Conservation (phyloP, 1,140 invertebrate genomes). For the Hylaeus anthracinus region DNA sequence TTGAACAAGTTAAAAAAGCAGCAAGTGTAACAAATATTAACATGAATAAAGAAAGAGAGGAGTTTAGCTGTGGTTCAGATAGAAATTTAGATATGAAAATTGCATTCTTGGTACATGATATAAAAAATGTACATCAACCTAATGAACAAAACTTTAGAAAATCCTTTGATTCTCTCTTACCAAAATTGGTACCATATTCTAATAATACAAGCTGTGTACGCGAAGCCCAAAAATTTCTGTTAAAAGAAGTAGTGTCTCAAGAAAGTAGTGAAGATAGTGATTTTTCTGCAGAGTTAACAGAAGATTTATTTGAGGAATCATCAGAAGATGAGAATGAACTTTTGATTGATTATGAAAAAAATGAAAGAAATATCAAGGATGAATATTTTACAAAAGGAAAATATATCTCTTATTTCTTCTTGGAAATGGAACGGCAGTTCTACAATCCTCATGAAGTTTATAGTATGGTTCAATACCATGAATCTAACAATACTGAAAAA, state of each 20-base stretch:
- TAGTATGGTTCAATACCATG: conserved; percentile 72
- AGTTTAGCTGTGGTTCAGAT: conserved; percentile 47
- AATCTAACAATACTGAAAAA: conserved; percentile 53
- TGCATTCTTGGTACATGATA: conserved; percentile 34
- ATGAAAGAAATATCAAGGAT: conserved; percentile 64
- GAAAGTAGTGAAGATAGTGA: conserved; percentile 73
- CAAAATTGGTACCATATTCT: conserved; percentile 8
- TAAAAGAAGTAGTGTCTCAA: conserved; percentile 51
- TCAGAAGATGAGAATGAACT: conserved; percentile 65
- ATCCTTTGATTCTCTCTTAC: not conserved
- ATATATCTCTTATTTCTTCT: conserved; percentile 75
- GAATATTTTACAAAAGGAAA: conserved; percentile 77
- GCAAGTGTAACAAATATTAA: not conserved
- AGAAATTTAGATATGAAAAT: conserved; percentile 56
- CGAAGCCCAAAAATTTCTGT: conserved; percentile 59
- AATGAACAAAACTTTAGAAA: not conserved
- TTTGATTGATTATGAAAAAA: conserved; percentile 57
- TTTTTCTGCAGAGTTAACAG: conserved; percentile 71
- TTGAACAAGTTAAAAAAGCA: not conserved
- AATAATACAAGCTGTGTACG: not conserved
- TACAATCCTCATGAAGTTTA: conserved; percentile 74
- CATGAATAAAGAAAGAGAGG: not conserved
- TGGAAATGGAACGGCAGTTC: conserved; percentile 75
- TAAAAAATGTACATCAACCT: not conserved
- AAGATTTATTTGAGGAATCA: conserved; percentile 68